These are phyloP conservation scores for Eupsilia transversa DNA, from an alignment of 2,888 invertebrate species.

Conservation along the genomic window DNA sequence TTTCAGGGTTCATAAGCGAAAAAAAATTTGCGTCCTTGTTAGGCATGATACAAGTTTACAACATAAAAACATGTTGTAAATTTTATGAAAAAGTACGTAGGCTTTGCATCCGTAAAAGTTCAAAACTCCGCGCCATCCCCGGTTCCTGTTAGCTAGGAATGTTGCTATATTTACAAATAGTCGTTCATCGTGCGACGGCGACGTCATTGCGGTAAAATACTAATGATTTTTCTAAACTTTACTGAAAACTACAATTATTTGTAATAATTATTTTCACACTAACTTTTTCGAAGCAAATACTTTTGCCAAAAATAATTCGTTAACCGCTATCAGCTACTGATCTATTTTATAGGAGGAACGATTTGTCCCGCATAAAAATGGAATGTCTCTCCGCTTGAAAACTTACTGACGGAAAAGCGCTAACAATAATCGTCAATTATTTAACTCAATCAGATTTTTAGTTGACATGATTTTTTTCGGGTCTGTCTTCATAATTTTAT, in stretches of 20 bases:
- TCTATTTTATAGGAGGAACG: too few relatives aligned
- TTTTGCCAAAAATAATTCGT: neutral
- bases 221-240: conserved; percentile 11
- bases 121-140: conserved; percentile 28
- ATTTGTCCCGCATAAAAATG: neutral
- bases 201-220: conserved; percentile 34
- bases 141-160: conserved; percentile 10
- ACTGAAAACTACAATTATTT: neutral
- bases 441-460: neutral
- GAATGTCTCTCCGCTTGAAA: too few relatives aligned
- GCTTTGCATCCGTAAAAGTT: neutral
- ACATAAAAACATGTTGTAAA: conserved; percentile 7
- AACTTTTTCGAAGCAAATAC: too few relatives aligned
- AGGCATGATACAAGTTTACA: neutral
- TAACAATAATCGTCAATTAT: neutral
- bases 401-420: neutral
- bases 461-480: neutral
- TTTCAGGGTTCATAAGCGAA: neutral
- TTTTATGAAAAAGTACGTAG: neutral
- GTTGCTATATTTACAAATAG: conserved; percentile 44
- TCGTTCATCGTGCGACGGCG: neutral
- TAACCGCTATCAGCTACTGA: neutral
- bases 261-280: too few relatives aligned
- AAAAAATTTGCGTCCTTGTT: neutral
- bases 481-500: conserved; percentile 62